Evolutionary conservation across 2,888 invertebrate genomes (phyloP).

Genomic region (Dendrolimus pini): DNA sequence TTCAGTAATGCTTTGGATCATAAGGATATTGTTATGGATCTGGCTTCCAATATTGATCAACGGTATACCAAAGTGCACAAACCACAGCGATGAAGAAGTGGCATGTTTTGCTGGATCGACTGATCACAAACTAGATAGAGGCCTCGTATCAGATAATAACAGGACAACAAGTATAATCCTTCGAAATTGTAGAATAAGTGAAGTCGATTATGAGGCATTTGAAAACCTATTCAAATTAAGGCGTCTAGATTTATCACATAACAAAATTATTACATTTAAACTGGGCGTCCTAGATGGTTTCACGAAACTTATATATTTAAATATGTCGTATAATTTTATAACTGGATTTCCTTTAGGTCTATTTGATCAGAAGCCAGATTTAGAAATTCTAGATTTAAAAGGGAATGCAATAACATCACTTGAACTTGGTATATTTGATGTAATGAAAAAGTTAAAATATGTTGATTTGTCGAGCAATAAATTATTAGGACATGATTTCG

Average conservation of each 20-base stretch:
- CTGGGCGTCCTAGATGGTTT: constrained; percentile 39
- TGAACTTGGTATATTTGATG: constrained; percentile 36
- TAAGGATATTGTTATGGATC: background rate
- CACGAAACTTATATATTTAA: constrained; percentile 28
- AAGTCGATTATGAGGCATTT: constrained; percentile 35
- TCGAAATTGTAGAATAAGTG: constrained; percentile 24
- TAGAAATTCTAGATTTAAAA: constrained; percentile 39
- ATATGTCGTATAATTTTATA: constrained; percentile 39
- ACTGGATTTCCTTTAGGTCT: constrained; percentile 35
- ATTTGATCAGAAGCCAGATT: constrained; percentile 36
- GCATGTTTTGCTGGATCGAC: constrained; percentile 21
- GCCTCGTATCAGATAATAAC: constrained; percentile 30
- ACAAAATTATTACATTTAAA: constrained; percentile 33
- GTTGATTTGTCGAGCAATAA: constrained; percentile 42
- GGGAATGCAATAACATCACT: constrained; percentile 30
- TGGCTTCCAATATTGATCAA: background rate
- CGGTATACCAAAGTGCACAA: constrained; percentile 17
- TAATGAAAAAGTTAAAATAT: constrained; percentile 28
- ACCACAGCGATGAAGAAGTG: constrained; percentile 17
- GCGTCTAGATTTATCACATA: constrained; percentile 40
- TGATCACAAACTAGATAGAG: constrained; percentile 23
- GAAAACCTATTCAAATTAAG: constrained; percentile 27
- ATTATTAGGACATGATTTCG: constrained; percentile 30
- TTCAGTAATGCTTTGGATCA: background rate
- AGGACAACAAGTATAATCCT: constrained; percentile 25